Conservation (phyloP, 2,888 invertebrate species). For the Microctonus aethiopoides region DNA sequence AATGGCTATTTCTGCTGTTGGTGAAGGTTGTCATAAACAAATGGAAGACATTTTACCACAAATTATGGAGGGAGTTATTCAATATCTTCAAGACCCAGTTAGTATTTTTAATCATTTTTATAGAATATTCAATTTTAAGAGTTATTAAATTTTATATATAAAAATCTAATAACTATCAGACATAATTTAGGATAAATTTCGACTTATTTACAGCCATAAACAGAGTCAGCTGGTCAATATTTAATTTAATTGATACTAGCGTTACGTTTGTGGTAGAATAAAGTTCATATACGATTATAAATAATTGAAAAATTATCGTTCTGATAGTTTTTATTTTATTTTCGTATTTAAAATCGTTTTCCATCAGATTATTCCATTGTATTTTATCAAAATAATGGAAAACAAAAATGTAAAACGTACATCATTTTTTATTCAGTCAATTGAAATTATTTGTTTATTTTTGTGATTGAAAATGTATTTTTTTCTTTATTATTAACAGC, state of each 20-base stretch:
- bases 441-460: not conserved
- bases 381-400: not conserved
- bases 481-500: constrained; percentile 68
- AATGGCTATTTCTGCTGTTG: constrained; percentile 98
- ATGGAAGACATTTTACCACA: constrained; percentile 96
- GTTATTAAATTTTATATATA: too few species aligned
- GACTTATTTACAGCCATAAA: constrained; percentile 44
- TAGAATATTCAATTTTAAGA: not conserved
- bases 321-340: constrained; percentile 45
- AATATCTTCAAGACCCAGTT: constrained; percentile 85
- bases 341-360: constrained; percentile 34
- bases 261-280: constrained; percentile 60
- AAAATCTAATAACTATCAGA: too few species aligned
- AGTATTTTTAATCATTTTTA: constrained; percentile 63
- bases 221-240: constrained; percentile 53
- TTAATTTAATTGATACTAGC: constrained; percentile 46
- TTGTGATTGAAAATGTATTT: too few species aligned
- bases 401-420: constrained; percentile 5
- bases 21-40: constrained; percentile 98
- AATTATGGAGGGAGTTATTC: constrained; percentile 90
- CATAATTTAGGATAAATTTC: too few species aligned
- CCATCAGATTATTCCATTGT: constrained; percentile 51
- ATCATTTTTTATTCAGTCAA: not conserved
- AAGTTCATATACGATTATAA: constrained; percentile 39
- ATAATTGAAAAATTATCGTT: constrained; percentile 49